A percentile compares a stretch with the other conserved stretches of the same genome.
These are phyloP conservation scores for Tachysurus fulvidraco DNA, from an alignment of 2,113 vertebrate species.

Conservation along the genomic window DNA sequence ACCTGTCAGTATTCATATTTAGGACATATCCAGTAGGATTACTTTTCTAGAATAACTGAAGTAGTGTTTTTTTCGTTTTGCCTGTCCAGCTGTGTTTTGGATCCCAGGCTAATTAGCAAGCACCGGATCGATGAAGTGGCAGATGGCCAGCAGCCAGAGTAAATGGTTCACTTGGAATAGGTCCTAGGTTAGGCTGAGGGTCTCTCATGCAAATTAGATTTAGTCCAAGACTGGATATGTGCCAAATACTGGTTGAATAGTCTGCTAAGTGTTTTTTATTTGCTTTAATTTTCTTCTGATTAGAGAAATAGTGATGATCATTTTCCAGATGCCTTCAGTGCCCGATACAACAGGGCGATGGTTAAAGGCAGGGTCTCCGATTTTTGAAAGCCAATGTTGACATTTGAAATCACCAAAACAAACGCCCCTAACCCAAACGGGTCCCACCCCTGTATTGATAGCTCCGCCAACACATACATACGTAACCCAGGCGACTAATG, in stretches of 20 bases:
- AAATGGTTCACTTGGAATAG: conserved; percentile 33
- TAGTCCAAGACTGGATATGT: neutral
- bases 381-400: too few relatives aligned
- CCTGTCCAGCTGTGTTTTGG: conserved; percentile 5
- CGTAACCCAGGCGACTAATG: too few relatives aligned
- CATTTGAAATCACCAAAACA: too few relatives aligned
- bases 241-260: neutral
- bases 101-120: conserved; percentile 16
- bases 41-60: neutral
- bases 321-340: neutral
- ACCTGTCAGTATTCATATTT: neutral
- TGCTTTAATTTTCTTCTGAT: neutral
- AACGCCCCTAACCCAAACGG: too few relatives aligned
- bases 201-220: neutral
- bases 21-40: neutral
- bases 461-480: too few relatives aligned
- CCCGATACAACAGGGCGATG: neutral
- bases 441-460: too few relatives aligned
- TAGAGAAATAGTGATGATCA: neutral
- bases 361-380: too few relatives aligned
- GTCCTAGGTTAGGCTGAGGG: conserved; percentile 2
- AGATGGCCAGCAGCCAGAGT: conserved; percentile 36
- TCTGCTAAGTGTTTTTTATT: neutral
- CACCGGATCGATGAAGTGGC: conserved; percentile 44
- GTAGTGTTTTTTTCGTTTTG: neutral